Evolutionary conservation across 64 coral and sea anemone species (phyloP).

Genomic region (Platygyra sinensis): DNA sequence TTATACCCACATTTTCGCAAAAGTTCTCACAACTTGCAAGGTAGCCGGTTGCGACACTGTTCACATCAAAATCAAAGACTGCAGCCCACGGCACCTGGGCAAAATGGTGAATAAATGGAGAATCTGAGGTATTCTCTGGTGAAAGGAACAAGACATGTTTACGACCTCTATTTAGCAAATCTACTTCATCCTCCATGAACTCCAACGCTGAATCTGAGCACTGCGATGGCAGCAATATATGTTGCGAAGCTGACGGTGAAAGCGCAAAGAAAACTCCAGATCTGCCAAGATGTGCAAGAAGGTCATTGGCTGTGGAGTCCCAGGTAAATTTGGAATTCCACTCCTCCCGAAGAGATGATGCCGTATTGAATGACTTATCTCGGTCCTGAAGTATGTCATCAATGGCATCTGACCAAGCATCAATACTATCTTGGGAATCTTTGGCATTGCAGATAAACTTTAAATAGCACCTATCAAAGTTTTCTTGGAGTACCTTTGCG

Average conservation of each 20-base stretch:
- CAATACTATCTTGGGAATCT: not conserved
- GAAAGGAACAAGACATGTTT: conserved; percentile 71
- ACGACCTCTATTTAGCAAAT: conserved; percentile 44
- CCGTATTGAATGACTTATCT: conserved; percentile 37
- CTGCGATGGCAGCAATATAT: not conserved
- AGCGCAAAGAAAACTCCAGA: conserved; percentile 17
- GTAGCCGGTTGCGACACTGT: conserved; percentile 37
- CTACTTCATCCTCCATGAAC: conserved; percentile 44
- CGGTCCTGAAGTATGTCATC: conserved; percentile 39
- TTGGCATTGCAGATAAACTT: not conserved
- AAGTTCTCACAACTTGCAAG: conserved; percentile 43
- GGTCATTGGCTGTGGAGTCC: conserved; percentile 8
- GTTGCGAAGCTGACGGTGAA: not conserved
- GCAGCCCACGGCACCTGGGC: conserved; percentile 64
- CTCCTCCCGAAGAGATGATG: conserved; percentile 12
- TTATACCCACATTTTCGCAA: conserved; percentile 39
- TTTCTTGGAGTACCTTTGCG: conserved; percentile 14
- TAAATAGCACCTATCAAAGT: conserved; percentile 45
- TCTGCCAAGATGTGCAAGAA: conserved; percentile 18
- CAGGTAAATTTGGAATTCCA: conserved; percentile 66
- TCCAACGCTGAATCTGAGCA: not conserved
- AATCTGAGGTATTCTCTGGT: conserved; percentile 20
- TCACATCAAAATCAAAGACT: conserved; percentile 73
- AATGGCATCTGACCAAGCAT: conserved; percentile 50
- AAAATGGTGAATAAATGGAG: conserved; percentile 31